Base-by-base conservation (phyloP, 2,888 invertebrate genomes). In the Epinotia bilunana region DNA sequence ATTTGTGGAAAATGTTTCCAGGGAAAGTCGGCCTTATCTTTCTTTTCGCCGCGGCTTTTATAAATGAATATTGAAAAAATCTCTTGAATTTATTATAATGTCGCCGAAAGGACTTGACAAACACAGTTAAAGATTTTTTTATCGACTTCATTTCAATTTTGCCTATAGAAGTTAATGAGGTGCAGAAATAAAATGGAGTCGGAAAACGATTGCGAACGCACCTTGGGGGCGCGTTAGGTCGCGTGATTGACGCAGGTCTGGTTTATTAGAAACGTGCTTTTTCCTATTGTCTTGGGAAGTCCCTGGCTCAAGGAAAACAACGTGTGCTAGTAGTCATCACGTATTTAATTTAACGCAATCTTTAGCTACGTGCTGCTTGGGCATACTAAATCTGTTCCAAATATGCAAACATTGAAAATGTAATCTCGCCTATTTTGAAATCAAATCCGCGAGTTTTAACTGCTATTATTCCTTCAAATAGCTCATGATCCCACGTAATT, bases 51-150 rank as follows among this genome's bases (percentile, higher is more conserved):
- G 65, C 64, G 73, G 46, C 72, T 74, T 74, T 69, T 61, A 69
- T 65, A 72, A 72, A 75, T 75, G 75, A 75, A 71, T 75, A 75
- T 77, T 73, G 69, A 77, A 77, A 77, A 75, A 75, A 69, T 70
- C 75, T 75, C 65, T 71, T 67, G 55, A 72, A 33, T 75, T 67
- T 74, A 67, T 75, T 75, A 75, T 67, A 75, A 72, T 62, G 69
- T 69, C 62, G 65, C 23, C 60, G 62, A 69, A 69, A 58, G 63
- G 63, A 23, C 74, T 74, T 64, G 13, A 61, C 61, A 74, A 74
- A 75, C 53, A 74, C 75, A 72, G 75, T 72, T 67, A 67, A 65
- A 65, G 75, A 72, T 74, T 71, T 71, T 71, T 71, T 75, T 67
- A 75, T 72, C 57, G 67, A n/a, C 55, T 62, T 72, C 62, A 67